These are phyloP conservation scores for Deilephila elpenor DNA, from an alignment of 2,888 invertebrate genomes.

Conservation along the genomic window DNA sequence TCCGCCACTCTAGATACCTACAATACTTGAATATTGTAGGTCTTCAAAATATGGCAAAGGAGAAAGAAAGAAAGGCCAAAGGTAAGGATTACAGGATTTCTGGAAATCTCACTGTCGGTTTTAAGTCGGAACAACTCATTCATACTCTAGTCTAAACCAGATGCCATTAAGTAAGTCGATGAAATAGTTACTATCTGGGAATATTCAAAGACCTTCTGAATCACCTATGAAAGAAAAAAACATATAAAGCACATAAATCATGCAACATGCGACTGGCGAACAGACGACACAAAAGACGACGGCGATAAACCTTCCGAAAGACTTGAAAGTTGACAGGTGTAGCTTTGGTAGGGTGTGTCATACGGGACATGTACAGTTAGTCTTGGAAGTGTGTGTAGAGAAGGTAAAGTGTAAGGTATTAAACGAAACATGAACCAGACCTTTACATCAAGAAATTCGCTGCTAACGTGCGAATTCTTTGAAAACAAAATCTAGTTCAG, in stretches of 20 bases:
- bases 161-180: not conserved
- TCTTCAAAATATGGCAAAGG: no score
- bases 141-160: no score
- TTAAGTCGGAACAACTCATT: no score
- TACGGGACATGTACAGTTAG: conserved; percentile 28
- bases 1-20: no score
- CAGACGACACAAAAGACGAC: conserved; percentile 49
- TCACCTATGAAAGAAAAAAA: conserved; percentile 41
- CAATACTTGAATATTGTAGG: no score
- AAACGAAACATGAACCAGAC: conserved; percentile 8
- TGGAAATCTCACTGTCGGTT: no score
- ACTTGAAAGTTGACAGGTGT: conserved; percentile 34
- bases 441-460: not conserved
- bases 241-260: conserved; percentile 55
- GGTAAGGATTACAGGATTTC: no score
- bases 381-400: conserved; percentile 39
- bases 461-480: not conserved
- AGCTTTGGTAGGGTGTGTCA: conserved; percentile 40
- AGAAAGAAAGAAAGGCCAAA: no score
- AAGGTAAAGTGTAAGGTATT: conserved; percentile 31
- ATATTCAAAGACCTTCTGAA: conserved; percentile 29
- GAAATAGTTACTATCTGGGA: not conserved
- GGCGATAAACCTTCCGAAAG: conserved; percentile 41
- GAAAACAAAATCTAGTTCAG: not conserved
- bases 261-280: conserved; percentile 72